Percentiles rank a stretch among this genome's conserved stretches.
Conservation (phyloP, 2,113 vertebrate species). For the Microtus oregoni region DNA sequence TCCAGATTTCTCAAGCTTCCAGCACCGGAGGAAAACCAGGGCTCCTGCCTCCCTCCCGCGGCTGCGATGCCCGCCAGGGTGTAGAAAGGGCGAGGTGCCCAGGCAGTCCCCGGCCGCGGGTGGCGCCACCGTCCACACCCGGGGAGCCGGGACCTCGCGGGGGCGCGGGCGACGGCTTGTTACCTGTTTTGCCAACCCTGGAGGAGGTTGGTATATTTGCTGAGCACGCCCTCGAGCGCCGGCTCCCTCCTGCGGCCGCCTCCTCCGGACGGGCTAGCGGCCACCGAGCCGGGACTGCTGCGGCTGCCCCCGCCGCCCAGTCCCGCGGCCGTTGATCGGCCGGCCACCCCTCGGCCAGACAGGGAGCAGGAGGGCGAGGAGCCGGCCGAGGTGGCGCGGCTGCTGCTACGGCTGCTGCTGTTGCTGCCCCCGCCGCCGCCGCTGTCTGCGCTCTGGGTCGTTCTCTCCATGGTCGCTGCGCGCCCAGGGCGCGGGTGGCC, state of each 20-base stretch:
- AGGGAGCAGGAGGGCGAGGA: constrained; percentile 82
- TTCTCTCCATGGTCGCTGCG: constrained; percentile 84
- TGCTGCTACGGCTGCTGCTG: constrained; percentile 84
- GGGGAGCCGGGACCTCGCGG: not conserved
- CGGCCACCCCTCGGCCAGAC: constrained; percentile 78
- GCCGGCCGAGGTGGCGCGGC: constrained; percentile 86
- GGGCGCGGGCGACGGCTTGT: constrained; percentile 54
- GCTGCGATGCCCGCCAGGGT: not conserved
- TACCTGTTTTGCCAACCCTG: constrained; percentile 99
- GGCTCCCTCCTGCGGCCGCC: constrained; percentile 85
- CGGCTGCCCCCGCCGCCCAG: constrained; percentile 83
- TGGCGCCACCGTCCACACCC: not conserved
- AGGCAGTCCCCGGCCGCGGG: not conserved
- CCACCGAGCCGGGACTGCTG: constrained; percentile 89
- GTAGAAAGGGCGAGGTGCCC: not conserved
- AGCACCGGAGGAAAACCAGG: not conserved
- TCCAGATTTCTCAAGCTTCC: constrained; percentile 2
- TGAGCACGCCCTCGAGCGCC: constrained; percentile 93
- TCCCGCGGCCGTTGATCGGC: constrained; percentile 73
- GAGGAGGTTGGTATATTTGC: constrained; percentile 98
- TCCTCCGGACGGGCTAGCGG: constrained; percentile 86
- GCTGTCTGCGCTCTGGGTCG: constrained; percentile 72
- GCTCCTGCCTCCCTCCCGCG: not conserved
- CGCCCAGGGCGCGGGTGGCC: constrained; percentile 60
- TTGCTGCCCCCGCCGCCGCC: constrained; percentile 82